Evolutionary conservation across 1,140 invertebrate genomes (phyloP).

Genomic region (Drosophila bocqueti): DNA sequence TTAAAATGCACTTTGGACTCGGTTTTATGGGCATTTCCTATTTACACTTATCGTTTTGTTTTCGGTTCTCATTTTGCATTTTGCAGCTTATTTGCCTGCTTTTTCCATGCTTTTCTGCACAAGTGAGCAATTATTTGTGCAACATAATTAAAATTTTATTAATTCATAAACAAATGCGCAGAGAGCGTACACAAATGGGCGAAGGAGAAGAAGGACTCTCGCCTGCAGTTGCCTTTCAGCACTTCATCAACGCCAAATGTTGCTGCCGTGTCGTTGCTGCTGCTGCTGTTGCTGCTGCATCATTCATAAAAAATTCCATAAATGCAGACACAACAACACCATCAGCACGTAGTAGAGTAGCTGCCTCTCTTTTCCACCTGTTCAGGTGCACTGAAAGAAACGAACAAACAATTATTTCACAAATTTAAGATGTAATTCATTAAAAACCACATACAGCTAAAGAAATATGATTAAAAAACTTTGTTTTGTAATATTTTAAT

Average conservation of each 20-base stretch:
- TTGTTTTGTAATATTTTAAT: too few relatives aligned
- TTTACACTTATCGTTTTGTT: constrained; percentile 51
- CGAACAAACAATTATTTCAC: too few relatives aligned
- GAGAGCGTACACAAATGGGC: constrained; percentile 38
- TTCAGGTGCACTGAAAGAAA: constrained; percentile 13
- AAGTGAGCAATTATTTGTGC: constrained; percentile 77
- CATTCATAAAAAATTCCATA: constrained; percentile 78
- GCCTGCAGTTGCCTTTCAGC: constrained; percentile 47
- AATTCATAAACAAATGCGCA: constrained; percentile 77
- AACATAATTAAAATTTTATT: constrained; percentile 80
- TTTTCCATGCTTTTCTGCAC: constrained; percentile 56
- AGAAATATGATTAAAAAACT: too few relatives aligned
- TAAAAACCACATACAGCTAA: too few relatives aligned
- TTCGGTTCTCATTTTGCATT: constrained; percentile 38
- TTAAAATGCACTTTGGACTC: constrained; percentile 47
- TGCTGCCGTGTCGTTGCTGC: constrained; percentile 29
- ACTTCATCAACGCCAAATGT: constrained; percentile 61
- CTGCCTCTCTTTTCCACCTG: constrained; percentile 18
- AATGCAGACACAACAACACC: constrained; percentile 55
- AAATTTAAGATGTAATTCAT: too few relatives aligned
- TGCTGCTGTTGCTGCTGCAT: constrained; percentile 54
- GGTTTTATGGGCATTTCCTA: constrained; percentile 49
- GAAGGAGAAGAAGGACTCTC: constrained; percentile 41
- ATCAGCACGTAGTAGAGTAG: constrained; percentile 28
- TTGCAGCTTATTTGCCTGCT: constrained; percentile 17